Percentiles rank a stretch among this genome's conserved stretches.
These are phyloP conservation scores for Rhyacichthys aspro DNA, from an alignment of 2,797 vertebrate species.

Conservation along the genomic window DNA sequence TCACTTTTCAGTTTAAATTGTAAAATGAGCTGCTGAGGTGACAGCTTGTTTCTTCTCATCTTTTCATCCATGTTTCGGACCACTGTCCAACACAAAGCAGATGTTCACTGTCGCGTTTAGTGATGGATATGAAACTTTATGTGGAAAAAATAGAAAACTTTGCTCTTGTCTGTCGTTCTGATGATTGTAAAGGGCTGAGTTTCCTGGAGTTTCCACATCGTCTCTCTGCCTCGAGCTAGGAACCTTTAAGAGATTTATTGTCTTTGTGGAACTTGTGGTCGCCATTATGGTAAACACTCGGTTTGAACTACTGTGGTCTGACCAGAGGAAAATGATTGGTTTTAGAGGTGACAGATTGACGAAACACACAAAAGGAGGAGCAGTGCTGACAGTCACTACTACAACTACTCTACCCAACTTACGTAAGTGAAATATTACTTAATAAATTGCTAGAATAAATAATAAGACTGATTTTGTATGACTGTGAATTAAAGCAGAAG, in stretches of 20 bases:
- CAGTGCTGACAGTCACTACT: neutral
- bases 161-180: neutral
- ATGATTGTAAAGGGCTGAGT: too few species aligned
- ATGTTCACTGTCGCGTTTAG: neutral
- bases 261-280: neutral
- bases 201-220: neutral
- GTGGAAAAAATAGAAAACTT: conserved; percentile 3
- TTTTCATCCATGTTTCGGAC: neutral
- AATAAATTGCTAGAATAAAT: too few species aligned
- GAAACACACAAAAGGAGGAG: neutral
- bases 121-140: conserved; percentile 5
- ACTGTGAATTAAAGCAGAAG: too few species aligned
- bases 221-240: neutral
- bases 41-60: too few species aligned
- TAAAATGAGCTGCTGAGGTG: too few species aligned
- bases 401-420: neutral
- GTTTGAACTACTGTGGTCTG: neutral
- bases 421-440: neutral
- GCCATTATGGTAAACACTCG: neutral
- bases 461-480: too few species aligned
- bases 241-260: neutral
- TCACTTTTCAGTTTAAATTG: too few species aligned
- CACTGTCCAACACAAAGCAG: neutral
- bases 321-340: neutral
- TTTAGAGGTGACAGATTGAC: neutral